Base-by-base conservation (phyloP, 2,797 vertebrate genomes). In the Poecilia picta region DNA sequence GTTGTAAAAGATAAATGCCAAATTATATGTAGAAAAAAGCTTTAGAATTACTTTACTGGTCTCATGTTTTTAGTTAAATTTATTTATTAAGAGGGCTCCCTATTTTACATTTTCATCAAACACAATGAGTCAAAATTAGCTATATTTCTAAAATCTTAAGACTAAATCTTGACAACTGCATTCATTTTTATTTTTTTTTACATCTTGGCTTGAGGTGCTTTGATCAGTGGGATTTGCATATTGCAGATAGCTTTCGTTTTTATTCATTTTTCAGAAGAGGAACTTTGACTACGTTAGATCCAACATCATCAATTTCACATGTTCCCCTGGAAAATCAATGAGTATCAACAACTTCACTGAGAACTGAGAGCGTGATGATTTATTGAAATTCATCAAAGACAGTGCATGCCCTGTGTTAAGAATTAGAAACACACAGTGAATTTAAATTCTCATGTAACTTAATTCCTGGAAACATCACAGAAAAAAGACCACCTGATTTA, bases 361-460 rank as follows among this genome's bases (percentile, higher is more conserved):
- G 7, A 31, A 36, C 10, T 74, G 28, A 76, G 72, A 25, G 55
- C 0, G 8, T 39, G 23, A 74, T 43, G 23, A 74, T 23, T 74
- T 33, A 46, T 0, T 89, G 86, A 88, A 87, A 89, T 89, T 43
- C 0, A 74, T 78, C 13, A 72, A 23, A 73, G 59, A 64, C 20
- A 57, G 23, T 20, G 8, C 25, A 78, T 73, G 28, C 25, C 5
- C 43, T 25, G 4, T 41, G 36, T 68, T 25, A 75, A 64, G 13
- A 64, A 64, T 51, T 3, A 73, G 12, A 23, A 53, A 79, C 2
- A 70, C 41, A 68, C 2, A 39, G 5, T 31, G 33, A 49, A 16
- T 15, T n/a, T 18, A 41, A n/a, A 68, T 10, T 55, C 23, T 13
- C 28, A 57, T 57, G 12, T 41, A 43, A 5, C 11, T 70, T n/a